phyloP scores from a whole-genome alignment of 2,888 invertebrate genomes.

The Omphaloscelis lunosa region DNA sequence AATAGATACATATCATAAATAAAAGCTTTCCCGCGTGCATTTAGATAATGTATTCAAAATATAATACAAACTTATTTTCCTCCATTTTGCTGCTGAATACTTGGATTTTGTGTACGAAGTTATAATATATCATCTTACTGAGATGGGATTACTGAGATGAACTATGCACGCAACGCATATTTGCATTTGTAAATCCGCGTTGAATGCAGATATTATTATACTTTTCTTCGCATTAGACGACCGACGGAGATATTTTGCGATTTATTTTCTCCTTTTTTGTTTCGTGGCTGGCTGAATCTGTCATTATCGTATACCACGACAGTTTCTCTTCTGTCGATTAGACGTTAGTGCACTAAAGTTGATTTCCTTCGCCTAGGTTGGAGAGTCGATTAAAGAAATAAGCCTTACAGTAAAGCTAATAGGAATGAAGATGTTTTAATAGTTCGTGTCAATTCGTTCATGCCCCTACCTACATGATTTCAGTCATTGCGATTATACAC shows the following conservation, averaged over 20 bases:
- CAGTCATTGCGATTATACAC: not conserved
- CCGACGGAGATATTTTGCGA: slow-evolving; percentile 29
- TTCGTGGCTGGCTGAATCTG: slow-evolving; percentile 3
- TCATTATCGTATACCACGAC: slow-evolving; percentile 12
- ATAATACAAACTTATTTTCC: slow-evolving; percentile 15
- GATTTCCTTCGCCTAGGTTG: not conserved
- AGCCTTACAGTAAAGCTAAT: not conserved
- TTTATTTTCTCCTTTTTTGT: slow-evolving; percentile 37
- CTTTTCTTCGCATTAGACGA: slow-evolving; percentile 46
- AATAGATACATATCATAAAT: slow-evolving; percentile 31
- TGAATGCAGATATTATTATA: slow-evolving; percentile 31
- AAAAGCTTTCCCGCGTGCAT: slow-evolving; percentile 25
- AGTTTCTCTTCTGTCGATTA: slow-evolving; percentile 9
- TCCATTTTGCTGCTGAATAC: slow-evolving; percentile 17
- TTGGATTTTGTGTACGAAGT: slow-evolving; percentile 24
- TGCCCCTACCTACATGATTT: not conserved
- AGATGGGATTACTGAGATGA: slow-evolving; percentile 45
- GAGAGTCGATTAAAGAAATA: not conserved
- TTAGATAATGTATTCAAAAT: slow-evolving; percentile 21
- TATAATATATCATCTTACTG: slow-evolving; percentile 35
- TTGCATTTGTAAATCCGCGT: slow-evolving; percentile 47
- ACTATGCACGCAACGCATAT: slow-evolving; percentile 53
- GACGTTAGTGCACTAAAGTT: not conserved
- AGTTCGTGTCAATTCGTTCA: not conserved
- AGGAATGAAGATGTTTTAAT: not conserved